These are phyloP conservation scores for Bicyclus anynana DNA, from an alignment of 1,140 invertebrate species.

Conservation along the genomic window DNA sequence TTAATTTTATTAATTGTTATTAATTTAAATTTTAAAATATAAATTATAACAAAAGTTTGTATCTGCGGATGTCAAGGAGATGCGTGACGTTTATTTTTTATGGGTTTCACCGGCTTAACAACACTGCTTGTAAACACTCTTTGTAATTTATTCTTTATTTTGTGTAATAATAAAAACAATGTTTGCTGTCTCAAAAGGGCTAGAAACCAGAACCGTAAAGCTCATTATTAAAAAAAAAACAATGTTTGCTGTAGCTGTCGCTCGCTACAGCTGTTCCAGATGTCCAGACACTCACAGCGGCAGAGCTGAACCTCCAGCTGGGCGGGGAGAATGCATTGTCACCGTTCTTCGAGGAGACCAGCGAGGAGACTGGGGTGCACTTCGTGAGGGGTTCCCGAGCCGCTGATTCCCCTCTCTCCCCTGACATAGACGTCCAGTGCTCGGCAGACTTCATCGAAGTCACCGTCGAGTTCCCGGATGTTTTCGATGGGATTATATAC, in stretches of 20 bases:
- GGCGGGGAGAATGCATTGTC: constrained; percentile 59
- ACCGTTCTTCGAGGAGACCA: constrained; percentile 58
- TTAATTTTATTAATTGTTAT: too few species aligned
- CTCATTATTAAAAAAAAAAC: not conserved
- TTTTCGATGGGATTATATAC: constrained; percentile 85
- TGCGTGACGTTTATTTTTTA: too few species aligned
- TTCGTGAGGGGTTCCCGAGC: constrained; percentile 66
- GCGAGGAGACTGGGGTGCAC: constrained; percentile 61
- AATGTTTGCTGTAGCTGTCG: constrained; percentile 59
- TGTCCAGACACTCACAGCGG: constrained; percentile 61
- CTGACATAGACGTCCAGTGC: constrained; percentile 82
- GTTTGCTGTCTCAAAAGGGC: too few species aligned
- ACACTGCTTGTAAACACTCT: too few species aligned
- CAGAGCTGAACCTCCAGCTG: constrained; percentile 64
- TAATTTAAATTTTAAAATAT: too few species aligned
- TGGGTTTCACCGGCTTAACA: too few species aligned
- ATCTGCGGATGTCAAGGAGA: too few species aligned
- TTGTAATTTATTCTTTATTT: too few species aligned
- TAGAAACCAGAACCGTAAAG: too few species aligned
- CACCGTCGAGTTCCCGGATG: constrained; percentile 80
- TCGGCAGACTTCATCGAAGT: constrained; percentile 79
- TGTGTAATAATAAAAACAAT: too few species aligned
- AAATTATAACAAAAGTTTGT: too few species aligned
- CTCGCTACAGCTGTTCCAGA: constrained; percentile 73
- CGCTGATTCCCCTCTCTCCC: constrained; percentile 50